Conservation (phyloP, 2,113 vertebrate genomes). For the Gymnocephalus cernua region DNA sequence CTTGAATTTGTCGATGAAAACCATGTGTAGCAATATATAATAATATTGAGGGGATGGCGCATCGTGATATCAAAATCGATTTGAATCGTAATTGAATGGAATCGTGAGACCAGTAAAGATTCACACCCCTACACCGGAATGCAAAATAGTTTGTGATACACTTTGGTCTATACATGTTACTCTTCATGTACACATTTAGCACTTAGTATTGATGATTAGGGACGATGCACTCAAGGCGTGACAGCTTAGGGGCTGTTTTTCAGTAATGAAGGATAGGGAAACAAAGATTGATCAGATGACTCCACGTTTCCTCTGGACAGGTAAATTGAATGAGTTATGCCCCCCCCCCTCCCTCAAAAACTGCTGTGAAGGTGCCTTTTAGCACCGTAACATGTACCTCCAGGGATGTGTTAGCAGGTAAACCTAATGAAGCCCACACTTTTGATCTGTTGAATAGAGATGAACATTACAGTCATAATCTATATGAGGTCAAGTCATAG, state of each 20-base stretch:
- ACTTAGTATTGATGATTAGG: neutral
- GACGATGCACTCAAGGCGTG: too few relatives aligned
- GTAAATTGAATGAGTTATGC: neutral
- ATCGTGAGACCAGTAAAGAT: too few relatives aligned
- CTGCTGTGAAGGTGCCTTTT: neutral
- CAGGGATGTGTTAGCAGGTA: neutral
- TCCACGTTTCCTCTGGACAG: neutral
- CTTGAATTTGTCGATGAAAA: too few relatives aligned
- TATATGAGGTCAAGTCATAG: neutral
- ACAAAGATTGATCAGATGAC: neutral
- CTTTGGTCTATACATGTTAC: neutral
- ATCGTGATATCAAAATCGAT: too few relatives aligned
- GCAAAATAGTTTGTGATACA: neutral
- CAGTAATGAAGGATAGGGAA: neutral
- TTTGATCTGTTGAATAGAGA: neutral
- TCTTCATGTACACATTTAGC: neutral
- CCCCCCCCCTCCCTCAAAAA: neutral
- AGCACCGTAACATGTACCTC: neutral
- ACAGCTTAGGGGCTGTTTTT: neutral
- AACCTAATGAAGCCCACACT: neutral
- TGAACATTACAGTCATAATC: neutral
- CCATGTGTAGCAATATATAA: too few relatives aligned
- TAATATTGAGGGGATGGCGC: too few relatives aligned
- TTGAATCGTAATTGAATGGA: too few relatives aligned
- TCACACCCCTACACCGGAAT: too few relatives aligned